Base-by-base conservation (phyloP, 2,888 invertebrate genomes). In the Heteromurus nitidus region DNA sequence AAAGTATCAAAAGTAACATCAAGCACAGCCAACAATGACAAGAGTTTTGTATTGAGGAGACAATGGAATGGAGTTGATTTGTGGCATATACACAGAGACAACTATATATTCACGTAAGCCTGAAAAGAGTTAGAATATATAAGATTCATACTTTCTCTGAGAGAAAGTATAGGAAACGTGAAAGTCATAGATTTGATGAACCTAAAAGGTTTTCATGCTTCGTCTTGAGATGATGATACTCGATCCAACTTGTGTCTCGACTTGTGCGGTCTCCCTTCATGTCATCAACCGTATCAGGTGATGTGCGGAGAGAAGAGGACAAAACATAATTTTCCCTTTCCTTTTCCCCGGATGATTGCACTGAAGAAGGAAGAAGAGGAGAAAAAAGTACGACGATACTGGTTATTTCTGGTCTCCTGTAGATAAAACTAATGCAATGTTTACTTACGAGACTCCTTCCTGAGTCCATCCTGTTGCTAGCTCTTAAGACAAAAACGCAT, bases 401-500 rank as follows among this genome's bases (percentile, higher is more conserved):
- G 22, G 67, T 26, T 9, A 31, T 44, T 55, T 69, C 69, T 58
- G 42, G 55, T 28, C 16, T 58, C 3, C 5, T 47, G 7, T 47
- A 36, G 26, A 60, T 68, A 58, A 70, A 26, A 42, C 42, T 55
- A 70, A 55, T 70, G 58, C n/a, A 70, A 70, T 70, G 58, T 70
- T 58, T 70, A 42, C 55, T 70, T 47, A 31, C 58, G 11, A 5
- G 18, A 28, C 30, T n/a, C 5, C 70, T 70, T 70, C 70, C 58
- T 70, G 36, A 55, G 36, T 36, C 42, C 30, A 20, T 47, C 26
- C 36, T 65, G 24, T 26, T 26, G 22, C 47, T 65, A 9, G 24
- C n/a, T 20, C 24, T 53, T 3, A n/a, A 50, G 1, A 47, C 55
- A 36, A 36, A 36, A 13, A 36, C 7, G 36, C 5, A 9, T 36